Base-by-base conservation (phyloP, 2,888 invertebrate genomes). In the Ellobium chinense region DNA sequence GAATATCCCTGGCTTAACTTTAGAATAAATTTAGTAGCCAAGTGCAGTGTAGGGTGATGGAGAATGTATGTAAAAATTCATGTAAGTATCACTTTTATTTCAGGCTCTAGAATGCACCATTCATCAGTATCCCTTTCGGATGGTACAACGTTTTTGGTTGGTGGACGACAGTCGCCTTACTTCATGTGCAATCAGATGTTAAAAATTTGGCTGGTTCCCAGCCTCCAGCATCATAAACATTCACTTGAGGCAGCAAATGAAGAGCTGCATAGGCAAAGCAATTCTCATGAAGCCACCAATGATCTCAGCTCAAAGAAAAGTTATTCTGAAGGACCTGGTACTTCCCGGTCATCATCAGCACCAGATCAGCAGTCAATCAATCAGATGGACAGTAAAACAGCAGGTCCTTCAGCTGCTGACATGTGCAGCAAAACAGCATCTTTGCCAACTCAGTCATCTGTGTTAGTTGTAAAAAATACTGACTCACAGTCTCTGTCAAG, bases 161-260 rank as follows among this genome's bases (percentile, higher is more conserved):
- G 93, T 63, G 93, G 93, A 24, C 88, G 93, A 39, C 89, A 89
- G 29, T 93, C 93, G n/a, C 93, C 93, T 7, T 85, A 85, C 73
- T 79, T 81, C 46, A 82, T 84, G 69, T 85, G 83, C 65, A 69
- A 68, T 36, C 80, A 82, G 74, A 82, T 85, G 68, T 46, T 85
- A 24, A 69, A 78, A 34, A 54, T 83, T 31, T 46, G 60, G 27
- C 60, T 84, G 14, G 31, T n/a, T 5, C 2, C 77, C 14, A 24
- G 27, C 14, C 4, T 36, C 21, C 14, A 54, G 14, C 65, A 65
- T 18, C 34, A 7, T 12, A 31, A 36, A 3, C 21, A 54, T 1
- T 63, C 37, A 4, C 29, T 34, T 3, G 46, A 58, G 36, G 37
- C 65, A 18, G 65, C 37, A 34, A 27, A 9, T 1, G 65, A 74